These are phyloP conservation scores for Chromobotia macracanthus DNA, from an alignment of 2,797 vertebrate species.

Conservation along the genomic window DNA sequence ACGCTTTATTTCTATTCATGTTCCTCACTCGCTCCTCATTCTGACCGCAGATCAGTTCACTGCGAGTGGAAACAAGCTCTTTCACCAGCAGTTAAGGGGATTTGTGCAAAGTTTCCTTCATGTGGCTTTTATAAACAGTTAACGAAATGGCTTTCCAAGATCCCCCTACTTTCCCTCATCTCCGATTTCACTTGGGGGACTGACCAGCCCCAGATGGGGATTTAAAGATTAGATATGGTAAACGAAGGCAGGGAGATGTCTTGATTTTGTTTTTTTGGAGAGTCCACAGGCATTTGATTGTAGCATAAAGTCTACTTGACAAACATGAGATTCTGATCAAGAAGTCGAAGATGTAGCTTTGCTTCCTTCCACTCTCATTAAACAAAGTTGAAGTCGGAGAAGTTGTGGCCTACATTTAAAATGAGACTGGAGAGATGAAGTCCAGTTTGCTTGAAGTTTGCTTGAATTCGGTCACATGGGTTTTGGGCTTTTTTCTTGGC, in stretches of 20 bases:
- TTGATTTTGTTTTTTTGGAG: constrained; percentile 54
- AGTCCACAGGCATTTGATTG: constrained; percentile 52
- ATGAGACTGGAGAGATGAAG: constrained; percentile 31
- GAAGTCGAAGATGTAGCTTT: constrained; percentile 52
- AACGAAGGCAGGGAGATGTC: constrained; percentile 65
- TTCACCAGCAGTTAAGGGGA: constrained; percentile 59
- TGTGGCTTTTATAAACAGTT: constrained; percentile 70
- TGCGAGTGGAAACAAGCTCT: constrained; percentile 53
- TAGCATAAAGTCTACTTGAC: constrained; percentile 52
- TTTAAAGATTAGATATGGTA: constrained; percentile 73
- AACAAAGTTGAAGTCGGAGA: constrained; percentile 53
- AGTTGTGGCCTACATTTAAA: constrained; percentile 62
- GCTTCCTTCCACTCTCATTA: constrained; percentile 60
- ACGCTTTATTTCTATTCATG: constrained; percentile 15
- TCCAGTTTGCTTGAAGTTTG: constrained; percentile 46
- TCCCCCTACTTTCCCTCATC: constrained; percentile 59
- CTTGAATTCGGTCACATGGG: constrained; percentile 59
- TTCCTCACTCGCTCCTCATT: background rate
- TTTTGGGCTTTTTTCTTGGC: constrained; percentile 52
- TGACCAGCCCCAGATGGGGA: constrained; percentile 59
- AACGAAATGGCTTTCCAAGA: constrained; percentile 66
- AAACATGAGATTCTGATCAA: constrained; percentile 57
- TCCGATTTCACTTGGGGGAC: constrained; percentile 65
- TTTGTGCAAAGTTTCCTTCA: constrained; percentile 62
- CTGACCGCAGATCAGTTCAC: constrained; percentile 31